Conservation (phyloP, 2,797 vertebrate genomes). For the Catostomus latipinnis region DNA sequence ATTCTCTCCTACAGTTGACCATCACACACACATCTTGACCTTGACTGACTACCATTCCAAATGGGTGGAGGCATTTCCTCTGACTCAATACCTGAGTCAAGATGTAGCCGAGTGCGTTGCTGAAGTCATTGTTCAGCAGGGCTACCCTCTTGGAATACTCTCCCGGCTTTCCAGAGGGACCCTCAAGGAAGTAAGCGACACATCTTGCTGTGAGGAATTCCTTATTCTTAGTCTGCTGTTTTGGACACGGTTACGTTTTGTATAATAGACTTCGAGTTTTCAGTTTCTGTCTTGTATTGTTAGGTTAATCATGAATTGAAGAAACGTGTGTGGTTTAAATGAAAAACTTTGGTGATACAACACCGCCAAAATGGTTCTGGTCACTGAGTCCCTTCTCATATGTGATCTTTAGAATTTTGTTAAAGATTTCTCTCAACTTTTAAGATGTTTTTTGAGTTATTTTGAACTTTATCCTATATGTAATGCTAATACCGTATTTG, state of each 20-base stretch:
- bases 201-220: neutral
- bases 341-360: slow-evolving; percentile 30
- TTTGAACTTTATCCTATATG: too few relatives aligned
- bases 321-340: slow-evolving; percentile 14
- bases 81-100: slow-evolving; percentile 28
- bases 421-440: too few relatives aligned
- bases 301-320: slow-evolving; percentile 48
- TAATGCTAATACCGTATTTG: too few relatives aligned
- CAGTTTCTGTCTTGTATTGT: neutral
- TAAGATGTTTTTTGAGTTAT: too few relatives aligned
- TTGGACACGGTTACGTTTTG: neutral
- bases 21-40: slow-evolving; percentile 48
- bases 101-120: slow-evolving; percentile 35
- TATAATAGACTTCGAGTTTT: neutral
- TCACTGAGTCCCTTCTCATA: slow-evolving; percentile 46
- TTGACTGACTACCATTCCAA: slow-evolving; percentile 53
- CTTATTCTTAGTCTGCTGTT: neutral
- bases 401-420: neutral
- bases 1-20: slow-evolving; percentile 26
- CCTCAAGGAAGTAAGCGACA: slow-evolving; percentile 31
- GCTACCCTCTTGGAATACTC: slow-evolving; percentile 48
- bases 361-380: slow-evolving; percentile 49
- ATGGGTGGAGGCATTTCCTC: slow-evolving; percentile 56
- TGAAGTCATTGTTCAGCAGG: slow-evolving; percentile 46
- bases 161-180: slow-evolving; percentile 34